Conservation (phyloP, 92 coral and sea anemone species). For the Galaxea fascicularis region DNA sequence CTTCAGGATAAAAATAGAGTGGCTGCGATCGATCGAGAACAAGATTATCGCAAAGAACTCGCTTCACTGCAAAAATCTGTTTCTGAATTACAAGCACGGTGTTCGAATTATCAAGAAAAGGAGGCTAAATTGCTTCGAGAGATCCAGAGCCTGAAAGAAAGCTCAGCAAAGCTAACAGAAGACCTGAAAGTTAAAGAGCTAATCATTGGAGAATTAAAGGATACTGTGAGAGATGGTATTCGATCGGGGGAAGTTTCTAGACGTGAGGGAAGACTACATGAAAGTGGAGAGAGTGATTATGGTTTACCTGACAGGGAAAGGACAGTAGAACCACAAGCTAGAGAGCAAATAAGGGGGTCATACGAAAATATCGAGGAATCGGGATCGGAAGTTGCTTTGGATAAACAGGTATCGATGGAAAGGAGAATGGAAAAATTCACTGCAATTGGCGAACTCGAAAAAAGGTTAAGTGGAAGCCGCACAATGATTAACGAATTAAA, state of each 20-base stretch:
- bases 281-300: background rate
- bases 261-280: conserved; percentile 25
- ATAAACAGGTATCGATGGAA: background rate
- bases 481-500: conserved; percentile 78
- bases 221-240: conserved; percentile 43
- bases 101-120: conserved; percentile 58
- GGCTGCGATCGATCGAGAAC: conserved; percentile 76
- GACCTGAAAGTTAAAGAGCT: conserved; percentile 69
- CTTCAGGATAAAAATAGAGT: conserved; percentile 43
- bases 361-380: background rate
- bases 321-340: background rate
- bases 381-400: background rate
- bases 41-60: conserved; percentile 72
- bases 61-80: conserved; percentile 72
- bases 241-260: conserved; percentile 44
- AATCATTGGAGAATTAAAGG: conserved; percentile 70
- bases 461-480: conserved; percentile 34
- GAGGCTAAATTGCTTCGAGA: conserved; percentile 62
- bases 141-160: conserved; percentile 54
- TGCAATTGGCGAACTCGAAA: conserved; percentile 36
- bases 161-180: conserved; percentile 48
- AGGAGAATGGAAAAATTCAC: conserved; percentile 24
- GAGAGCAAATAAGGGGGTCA: background rate
- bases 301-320: background rate
- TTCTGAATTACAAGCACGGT: conserved; percentile 71